phyloP scores from a whole-genome alignment of 2,888 invertebrate genomes.

The Drosophila limbata region DNA sequence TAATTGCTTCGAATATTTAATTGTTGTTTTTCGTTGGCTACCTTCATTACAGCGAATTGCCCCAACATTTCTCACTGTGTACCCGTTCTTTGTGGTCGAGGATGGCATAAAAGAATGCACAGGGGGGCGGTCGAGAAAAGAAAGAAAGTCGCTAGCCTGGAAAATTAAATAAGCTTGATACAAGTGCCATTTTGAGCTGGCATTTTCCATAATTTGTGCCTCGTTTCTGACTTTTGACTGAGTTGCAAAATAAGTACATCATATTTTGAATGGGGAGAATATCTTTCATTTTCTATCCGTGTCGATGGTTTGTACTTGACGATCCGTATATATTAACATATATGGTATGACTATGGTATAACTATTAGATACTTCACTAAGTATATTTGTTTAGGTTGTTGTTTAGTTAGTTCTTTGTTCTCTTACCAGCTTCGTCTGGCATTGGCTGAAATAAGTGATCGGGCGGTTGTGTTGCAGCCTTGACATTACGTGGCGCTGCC shows the following conservation, averaged over 20 bases:
- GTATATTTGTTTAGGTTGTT: constrained; percentile 23
- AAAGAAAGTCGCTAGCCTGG: constrained; percentile 20
- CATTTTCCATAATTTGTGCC: constrained; percentile 17
- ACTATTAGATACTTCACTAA: constrained; percentile 43
- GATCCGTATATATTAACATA: constrained; percentile 7
- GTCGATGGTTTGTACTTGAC: constrained; percentile 16
- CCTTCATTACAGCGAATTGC: constrained; percentile 1
- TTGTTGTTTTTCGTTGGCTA: constrained; percentile 46
- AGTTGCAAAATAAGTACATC: constrained; percentile 21
- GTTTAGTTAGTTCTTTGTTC: constrained; percentile 22
- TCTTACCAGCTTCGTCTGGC: constrained; percentile 90
- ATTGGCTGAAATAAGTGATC: constrained; percentile 89
- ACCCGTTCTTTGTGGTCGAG: background rate
- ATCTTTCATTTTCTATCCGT: constrained; percentile 3
- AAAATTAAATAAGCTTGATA: constrained; percentile 34
- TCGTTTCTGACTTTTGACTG: background rate
- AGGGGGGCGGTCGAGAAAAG: background rate
- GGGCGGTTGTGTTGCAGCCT: constrained; percentile 88
- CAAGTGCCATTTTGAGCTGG: constrained; percentile 8
- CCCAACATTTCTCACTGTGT: constrained; percentile 20
- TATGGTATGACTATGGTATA: constrained; percentile 17
- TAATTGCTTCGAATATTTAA: constrained; percentile 75
- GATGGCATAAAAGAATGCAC: background rate
- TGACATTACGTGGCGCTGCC: constrained; percentile 85
- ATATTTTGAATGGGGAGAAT: background rate